Evolutionary conservation across 2,113 vertebrate species (phyloP).

Genomic region (Todiramphus saurophagus): DNA sequence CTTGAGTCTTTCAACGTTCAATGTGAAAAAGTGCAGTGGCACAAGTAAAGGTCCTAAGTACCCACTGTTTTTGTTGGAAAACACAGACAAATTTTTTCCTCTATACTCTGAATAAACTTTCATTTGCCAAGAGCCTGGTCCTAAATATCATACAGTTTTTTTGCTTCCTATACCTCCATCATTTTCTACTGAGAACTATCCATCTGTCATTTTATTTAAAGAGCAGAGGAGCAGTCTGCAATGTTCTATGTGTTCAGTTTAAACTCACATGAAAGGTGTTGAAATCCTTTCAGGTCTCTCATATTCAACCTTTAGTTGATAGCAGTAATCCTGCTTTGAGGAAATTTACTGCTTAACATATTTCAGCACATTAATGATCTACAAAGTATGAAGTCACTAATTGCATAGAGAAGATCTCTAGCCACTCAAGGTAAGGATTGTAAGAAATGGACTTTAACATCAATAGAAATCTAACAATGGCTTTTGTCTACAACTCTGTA

Average conservation of each 20-base stretch:
- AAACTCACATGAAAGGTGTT: neutral
- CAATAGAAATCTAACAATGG: neutral
- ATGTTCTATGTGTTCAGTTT: neutral
- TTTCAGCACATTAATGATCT: neutral
- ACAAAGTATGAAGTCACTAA: neutral
- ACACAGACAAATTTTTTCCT: neutral
- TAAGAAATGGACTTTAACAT: neutral
- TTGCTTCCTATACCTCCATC: neutral
- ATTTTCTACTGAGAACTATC: neutral
- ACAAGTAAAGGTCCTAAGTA: neutral
- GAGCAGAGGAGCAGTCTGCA: neutral
- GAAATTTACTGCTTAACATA: neutral
- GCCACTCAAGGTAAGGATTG: neutral
- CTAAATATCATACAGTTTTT: neutral
- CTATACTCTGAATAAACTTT: neutral
- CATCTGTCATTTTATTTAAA: neutral
- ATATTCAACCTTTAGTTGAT: neutral
- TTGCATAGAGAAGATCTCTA: neutral
- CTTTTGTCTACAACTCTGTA: neutral
- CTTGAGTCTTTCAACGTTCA: neutral
- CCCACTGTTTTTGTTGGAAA: neutral
- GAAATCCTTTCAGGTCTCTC: neutral
- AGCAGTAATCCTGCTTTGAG: neutral
- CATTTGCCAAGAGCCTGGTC: neutral
- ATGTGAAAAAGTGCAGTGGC: neutral